These are phyloP conservation scores for Drosophila diplacantha DNA, from an alignment of 2,888 invertebrate genomes.

Conservation along the genomic window DNA sequence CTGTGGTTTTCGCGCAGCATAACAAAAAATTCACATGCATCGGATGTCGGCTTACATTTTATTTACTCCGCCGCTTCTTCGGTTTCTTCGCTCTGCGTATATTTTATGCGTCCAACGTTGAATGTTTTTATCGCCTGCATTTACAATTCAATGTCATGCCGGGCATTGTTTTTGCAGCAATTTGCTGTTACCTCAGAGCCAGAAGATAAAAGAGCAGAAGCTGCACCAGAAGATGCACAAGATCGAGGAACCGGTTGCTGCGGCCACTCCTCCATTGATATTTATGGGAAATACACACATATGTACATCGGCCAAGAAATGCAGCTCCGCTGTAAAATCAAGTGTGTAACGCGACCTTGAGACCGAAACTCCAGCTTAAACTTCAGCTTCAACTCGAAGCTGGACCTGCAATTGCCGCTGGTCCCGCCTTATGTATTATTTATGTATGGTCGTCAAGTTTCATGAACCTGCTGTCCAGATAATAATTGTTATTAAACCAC, in stretches of 20 bases:
- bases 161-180: constrained; percentile 32
- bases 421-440: constrained; percentile 43
- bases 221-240: constrained; percentile 20
- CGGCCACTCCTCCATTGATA: constrained; percentile 17
- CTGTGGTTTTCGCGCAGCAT: constrained; percentile 19
- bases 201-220: constrained; percentile 24
- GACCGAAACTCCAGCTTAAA: constrained; percentile 28
- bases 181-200: constrained; percentile 35
- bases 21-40: constrained; percentile 49
- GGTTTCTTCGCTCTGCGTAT: constrained; percentile 26
- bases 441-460: constrained; percentile 50
- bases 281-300: constrained; percentile 5
- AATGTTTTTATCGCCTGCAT: constrained; percentile 48
- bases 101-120: constrained; percentile 30
- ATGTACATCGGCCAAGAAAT: constrained; percentile 19
- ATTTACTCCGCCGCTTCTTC: constrained; percentile 27
- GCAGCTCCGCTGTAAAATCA: constrained; percentile 49
- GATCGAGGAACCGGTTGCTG: constrained; percentile 51
- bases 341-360: constrained; percentile 55
- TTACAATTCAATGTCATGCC: constrained; percentile 65
- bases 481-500: constrained; percentile 53
- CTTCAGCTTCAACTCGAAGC: constrained; percentile 27
- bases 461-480: constrained; percentile 41
- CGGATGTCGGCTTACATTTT: constrained; percentile 38
- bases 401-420: constrained; percentile 31